phyloP scores from a whole-genome alignment of 2,797 vertebrate genomes.

The Tympanoctomys barrerae region DNA sequence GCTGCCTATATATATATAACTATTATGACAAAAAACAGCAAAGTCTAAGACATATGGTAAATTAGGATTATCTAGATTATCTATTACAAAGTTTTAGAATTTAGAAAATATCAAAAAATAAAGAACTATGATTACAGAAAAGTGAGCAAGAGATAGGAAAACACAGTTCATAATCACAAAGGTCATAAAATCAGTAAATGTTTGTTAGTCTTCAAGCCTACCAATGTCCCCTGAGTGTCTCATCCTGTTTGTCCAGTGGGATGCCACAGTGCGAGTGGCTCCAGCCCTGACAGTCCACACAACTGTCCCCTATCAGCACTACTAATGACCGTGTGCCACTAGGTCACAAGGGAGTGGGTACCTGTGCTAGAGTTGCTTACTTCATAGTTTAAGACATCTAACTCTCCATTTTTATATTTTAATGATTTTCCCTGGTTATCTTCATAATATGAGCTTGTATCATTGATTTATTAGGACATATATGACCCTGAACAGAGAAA shows the following conservation, averaged over 20 bases:
- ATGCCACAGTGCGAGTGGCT: no score
- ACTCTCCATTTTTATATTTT: background rate
- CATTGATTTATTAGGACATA: background rate
- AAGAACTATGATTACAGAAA: background rate
- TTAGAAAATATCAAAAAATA: constrained; percentile 9
- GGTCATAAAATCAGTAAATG: background rate
- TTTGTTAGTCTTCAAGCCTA: background rate
- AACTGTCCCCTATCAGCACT: no score
- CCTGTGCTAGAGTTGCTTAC: background rate
- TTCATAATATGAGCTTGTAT: background rate
- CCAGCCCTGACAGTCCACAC: background rate
- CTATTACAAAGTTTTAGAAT: background rate
- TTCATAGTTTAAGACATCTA: background rate
- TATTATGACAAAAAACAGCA: background rate
- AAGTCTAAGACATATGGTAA: background rate
- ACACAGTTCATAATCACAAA: background rate
- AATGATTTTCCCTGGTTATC: background rate
- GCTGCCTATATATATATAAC: background rate
- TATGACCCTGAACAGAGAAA: background rate
- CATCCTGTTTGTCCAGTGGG: background rate
- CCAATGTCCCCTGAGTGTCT: background rate
- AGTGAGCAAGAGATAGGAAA: background rate
- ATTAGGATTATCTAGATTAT: background rate
- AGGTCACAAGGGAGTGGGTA: background rate
- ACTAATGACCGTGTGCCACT: background rate